Evolutionary conservation across 2,797 vertebrate species (phyloP).

Genomic region (Microctenopoma steveboyesi): DNA sequence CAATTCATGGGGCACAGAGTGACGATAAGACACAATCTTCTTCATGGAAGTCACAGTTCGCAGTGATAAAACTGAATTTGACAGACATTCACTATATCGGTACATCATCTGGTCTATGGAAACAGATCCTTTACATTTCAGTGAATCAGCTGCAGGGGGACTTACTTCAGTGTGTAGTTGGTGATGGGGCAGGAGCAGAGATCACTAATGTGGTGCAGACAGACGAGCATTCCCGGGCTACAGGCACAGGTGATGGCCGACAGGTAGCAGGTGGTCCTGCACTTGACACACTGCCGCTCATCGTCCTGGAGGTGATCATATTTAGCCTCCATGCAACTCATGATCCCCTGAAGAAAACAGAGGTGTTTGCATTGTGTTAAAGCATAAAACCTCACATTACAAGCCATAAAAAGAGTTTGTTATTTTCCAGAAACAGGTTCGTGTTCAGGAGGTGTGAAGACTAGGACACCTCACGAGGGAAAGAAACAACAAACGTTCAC

Average conservation of each 20-base stretch:
- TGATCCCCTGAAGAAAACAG: constrained; percentile 83
- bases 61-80: background rate
- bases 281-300: constrained; percentile 94
- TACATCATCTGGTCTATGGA: background rate
- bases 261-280: constrained; percentile 97
- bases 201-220: constrained; percentile 88
- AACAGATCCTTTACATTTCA: background rate
- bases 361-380: background rate
- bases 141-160: constrained; percentile 12
- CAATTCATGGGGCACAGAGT: background rate
- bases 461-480: background rate
- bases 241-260: constrained; percentile 93
- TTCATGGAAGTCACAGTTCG: background rate
- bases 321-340: constrained; percentile 81
- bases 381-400: background rate
- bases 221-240: constrained; percentile 88
- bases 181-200: constrained; percentile 90
- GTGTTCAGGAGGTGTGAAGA: background rate
- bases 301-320: constrained; percentile 95
- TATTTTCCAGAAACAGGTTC: background rate
- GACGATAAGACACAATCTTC: background rate
- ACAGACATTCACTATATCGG: background rate
- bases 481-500: background rate
- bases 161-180: constrained; percentile 92
- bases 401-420: background rate